phyloP scores from a whole-genome alignment of 2,797 vertebrate genomes.

The Accipiter superciliosus region DNA sequence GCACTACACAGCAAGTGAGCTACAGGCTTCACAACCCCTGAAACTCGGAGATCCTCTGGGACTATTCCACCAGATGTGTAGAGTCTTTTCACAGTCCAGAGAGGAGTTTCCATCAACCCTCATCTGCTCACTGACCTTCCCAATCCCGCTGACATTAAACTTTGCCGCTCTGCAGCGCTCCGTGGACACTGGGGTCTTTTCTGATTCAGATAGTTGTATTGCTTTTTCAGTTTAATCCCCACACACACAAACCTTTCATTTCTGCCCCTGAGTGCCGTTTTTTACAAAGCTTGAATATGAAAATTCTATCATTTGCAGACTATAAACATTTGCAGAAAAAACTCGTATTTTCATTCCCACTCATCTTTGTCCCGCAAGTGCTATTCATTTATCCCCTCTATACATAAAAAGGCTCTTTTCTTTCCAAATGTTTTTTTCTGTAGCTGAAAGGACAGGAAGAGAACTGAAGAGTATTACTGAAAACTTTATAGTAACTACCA shows the following conservation, averaged over 20 bases:
- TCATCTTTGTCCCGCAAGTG: constrained; percentile 4
- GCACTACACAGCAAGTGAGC: background rate
- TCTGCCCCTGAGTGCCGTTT: background rate
- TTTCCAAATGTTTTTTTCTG: constrained; percentile 17
- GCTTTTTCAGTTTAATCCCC: background rate
- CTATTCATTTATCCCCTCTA: constrained; percentile 22
- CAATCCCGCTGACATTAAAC: background rate
- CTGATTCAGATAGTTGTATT: background rate
- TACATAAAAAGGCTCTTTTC: constrained; percentile 29
- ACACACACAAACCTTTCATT: background rate
- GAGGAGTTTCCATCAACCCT: constrained; percentile 7
- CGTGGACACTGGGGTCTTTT: background rate
- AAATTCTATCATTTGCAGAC: constrained; percentile 21
- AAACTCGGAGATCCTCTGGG: background rate
- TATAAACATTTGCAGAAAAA: constrained; percentile 24
- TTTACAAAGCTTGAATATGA: background rate
- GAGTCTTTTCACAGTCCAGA: constrained; percentile 19
- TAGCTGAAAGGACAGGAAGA: constrained; percentile 44
- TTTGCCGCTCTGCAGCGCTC: background rate
- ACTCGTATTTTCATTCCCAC: background rate
- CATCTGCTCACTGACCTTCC: constrained; percentile 50
- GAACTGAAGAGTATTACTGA: constrained; percentile 30
- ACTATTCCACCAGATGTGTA: constrained; percentile 23
- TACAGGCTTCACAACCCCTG: background rate
- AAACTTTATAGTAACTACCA: constrained; percentile 35